Evolutionary conservation across 2,888 invertebrate species (phyloP), one percentile per base, ranked within the genome.

Genomic region (Gastracanthus pulcherrimus): DNA sequence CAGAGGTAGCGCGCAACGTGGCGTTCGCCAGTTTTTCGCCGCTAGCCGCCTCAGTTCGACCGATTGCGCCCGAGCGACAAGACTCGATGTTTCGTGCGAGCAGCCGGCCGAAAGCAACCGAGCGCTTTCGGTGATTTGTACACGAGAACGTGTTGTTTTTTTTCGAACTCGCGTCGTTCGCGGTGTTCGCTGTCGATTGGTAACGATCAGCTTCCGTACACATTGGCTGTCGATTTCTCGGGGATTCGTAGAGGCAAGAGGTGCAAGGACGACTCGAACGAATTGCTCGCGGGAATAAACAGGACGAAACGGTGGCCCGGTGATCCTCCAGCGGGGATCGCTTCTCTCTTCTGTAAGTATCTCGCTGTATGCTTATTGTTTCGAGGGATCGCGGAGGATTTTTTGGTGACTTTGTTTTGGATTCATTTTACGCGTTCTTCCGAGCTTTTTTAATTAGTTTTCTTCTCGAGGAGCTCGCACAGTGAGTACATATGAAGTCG

Each of bases 311-410:
- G 19, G 36, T 67, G 29, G 41, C 13, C 29, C 31, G 29, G 26
- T 48, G 67, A 48, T 67, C 67, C 45, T 67, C 7, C 29, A 6
- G 6, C 3, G 31, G 31, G 69, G 31, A 69, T 69, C 69, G 51
- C 31, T 69, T 48, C 48, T 69, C 69, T 69, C 69, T 45, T 48
- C 31, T 19, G 69, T 69, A 48, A 69, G 69, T n/a, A n/a, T n/a
- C n/a, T n/a, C n/a, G n/a, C n/a, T n/a, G n/a, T n/a, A n/a, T n/a
- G n/a, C n/a, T n/a, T n/a, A n/a, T n/a, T n/a, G n/a, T n/a, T n/a
- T n/a, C n/a, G n/a, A n/a, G n/a, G n/a, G n/a, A n/a, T n/a, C n/a
- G n/a, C n/a, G n/a, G n/a, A n/a, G n/a, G n/a, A n/a, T n/a, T n/a
- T n/a, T n/a, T n/a, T n/a, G n/a, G n/a, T n/a, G n/a, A n/a, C n/a